phyloP scores from a whole-genome alignment of 2,888 invertebrate species.

The Drosophila paranaensis region DNA sequence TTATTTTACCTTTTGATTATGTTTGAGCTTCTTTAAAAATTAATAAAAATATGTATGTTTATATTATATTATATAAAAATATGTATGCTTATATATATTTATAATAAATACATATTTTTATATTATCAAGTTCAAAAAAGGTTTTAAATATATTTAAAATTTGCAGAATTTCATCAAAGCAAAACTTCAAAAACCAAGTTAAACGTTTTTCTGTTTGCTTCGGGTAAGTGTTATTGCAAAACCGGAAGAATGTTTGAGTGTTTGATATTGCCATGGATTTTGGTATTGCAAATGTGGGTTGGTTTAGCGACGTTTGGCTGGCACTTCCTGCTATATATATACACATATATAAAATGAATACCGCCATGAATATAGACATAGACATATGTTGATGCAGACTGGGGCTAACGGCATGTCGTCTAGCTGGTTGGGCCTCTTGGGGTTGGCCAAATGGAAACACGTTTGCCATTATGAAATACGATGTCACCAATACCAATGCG shows the following conservation, averaged over 20 bases:
- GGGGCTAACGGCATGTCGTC: constrained; percentile 60
- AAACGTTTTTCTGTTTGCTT: background rate
- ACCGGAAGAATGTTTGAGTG: constrained; percentile 68
- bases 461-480: constrained; percentile 76
- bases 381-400: constrained; percentile 44
- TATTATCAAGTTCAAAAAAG: background rate
- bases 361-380: constrained; percentile 41
- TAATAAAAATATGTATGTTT: too few relatives aligned
- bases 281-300: constrained; percentile 63
- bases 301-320: constrained; percentile 49
- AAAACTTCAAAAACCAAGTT: background rate
- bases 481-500: constrained; percentile 65
- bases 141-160: background rate
- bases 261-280: constrained; percentile 33
- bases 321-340: constrained; percentile 69
- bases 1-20: too few relatives aligned
- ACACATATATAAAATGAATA: constrained; percentile 32
- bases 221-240: constrained; percentile 32
- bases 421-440: constrained; percentile 62
- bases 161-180: background rate
- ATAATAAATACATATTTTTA: background rate
- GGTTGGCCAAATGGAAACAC: constrained; percentile 63
- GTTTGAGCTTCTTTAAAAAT: too few relatives aligned
- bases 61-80: too few relatives aligned
- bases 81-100: too few relatives aligned